Evolutionary conservation across 2,888 invertebrate genomes (phyloP), one percentile per base, ranked within the genome.

Genomic region (Ceratothoa steindachneri): DNA sequence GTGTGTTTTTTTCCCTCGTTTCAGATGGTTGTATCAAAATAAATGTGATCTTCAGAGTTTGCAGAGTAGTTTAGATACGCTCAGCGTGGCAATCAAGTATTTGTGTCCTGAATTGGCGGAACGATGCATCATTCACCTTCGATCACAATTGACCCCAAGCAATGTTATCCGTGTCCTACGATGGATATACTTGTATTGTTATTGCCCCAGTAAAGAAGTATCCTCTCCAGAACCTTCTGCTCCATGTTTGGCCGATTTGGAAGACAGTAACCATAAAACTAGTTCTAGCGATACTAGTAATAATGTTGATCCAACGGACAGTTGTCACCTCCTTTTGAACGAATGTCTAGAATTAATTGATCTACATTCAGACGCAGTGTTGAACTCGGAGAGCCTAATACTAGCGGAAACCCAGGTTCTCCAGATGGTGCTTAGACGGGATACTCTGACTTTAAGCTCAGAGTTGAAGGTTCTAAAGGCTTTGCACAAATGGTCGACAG

Each of bases 71-170:
- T 86, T 92, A 28, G 87, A 88, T 52, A 88, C 92, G 0, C 87
- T 93, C 29, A 89, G 90, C 80, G 90, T 90, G 0, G 91, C 91
- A 27, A 89, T 91, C 82, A 90, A 90, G 82, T 90, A 91, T 82
- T 86, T 91, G 65, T 90, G 92, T 81, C 87, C 89, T 4, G 89
- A 88, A 24, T 86, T 93, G 69, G 89, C 90, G 1, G 87, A 88
- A 78, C 86, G 89, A 74, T 91, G 91, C 82, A 88, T 90, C 28
- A 85, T 87, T 30, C 89, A 89, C 72, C 86, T 93, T 53, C 89
- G 89, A 80, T 86, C 86, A 72, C 88, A 89, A 83, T 84, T 92
- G 30, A 87, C 87, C 74, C 86, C 87, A 2, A 86, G 87, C 22
- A 90, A 89, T 68, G 90, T 90, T 0, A 86, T 92, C 1, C 87